Conservation (phyloP, 2,113 vertebrate species). For the Pyxicephalus adspersus region DNA sequence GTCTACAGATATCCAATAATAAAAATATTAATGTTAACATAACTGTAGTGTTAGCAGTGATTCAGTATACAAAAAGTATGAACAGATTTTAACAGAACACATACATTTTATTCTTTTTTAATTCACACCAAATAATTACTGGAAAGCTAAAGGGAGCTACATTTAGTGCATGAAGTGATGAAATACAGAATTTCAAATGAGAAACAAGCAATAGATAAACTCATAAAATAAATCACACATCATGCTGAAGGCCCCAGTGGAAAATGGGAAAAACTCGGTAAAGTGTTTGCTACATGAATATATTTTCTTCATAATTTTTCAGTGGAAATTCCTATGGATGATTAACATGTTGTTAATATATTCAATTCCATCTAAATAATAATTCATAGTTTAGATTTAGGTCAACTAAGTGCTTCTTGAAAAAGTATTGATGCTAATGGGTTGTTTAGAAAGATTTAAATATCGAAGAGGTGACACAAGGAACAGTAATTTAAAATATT, state of each 20-base stretch:
- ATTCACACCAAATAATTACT: constrained; percentile 37
- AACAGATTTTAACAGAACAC: constrained; percentile 5
- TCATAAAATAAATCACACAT: constrained; percentile 26
- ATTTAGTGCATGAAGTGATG: constrained; percentile 1
- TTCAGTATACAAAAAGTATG: not conserved
- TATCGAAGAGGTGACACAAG: constrained; percentile 11
- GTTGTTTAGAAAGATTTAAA: constrained; percentile 18
- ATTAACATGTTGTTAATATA: constrained; percentile 18
- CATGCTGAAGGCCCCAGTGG: constrained; percentile 5
- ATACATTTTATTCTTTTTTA: constrained; percentile 13
- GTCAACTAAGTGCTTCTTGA: constrained; percentile 6
- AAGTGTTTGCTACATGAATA: constrained; percentile 12
- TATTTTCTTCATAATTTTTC: constrained; percentile 7
- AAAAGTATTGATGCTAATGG: not conserved
- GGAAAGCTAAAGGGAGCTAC: not conserved
- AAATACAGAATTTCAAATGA: constrained; percentile 17
- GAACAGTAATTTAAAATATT: not conserved
- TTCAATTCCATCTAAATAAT: not conserved
- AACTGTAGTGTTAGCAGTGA: constrained; percentile 6
- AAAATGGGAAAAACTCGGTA: constrained; percentile 8
- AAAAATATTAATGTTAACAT: not conserved
- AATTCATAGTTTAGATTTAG: not conserved
- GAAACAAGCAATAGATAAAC: constrained; percentile 1
- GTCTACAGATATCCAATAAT: not conserved
- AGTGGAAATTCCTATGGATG: not conserved